Evolutionary conservation across 2,888 invertebrate genomes (phyloP), one percentile per base, ranked within the genome.

Genomic region (Epinotia bilunana): DNA sequence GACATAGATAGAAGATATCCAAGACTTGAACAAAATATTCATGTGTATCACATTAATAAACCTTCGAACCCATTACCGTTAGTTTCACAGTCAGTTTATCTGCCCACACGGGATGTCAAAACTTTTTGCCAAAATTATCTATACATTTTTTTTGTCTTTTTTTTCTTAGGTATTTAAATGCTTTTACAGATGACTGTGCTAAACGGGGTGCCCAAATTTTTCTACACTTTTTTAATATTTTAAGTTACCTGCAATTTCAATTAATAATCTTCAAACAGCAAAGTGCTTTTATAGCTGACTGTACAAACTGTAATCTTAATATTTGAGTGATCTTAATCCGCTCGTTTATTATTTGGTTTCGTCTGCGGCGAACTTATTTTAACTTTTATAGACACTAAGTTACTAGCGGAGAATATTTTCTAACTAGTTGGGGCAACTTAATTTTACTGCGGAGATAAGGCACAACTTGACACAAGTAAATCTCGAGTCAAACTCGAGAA

Each of bases 321-420:
- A 74, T 71, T 60, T 18, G 72, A 78, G 78, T 77, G 77, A 80
- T 81, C 79, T 80, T 80, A 77, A 82, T 80, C 79, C 81, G 78
- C 84, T 83, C 80, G 80, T 86, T 87, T 89, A 87, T 88, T 88
- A 89, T 89, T 89, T 86, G 87, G 83, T 84, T 83, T 82, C 77
- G 78, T 83, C 81, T 79, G 79, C 80, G 76, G 78, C 78, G 78
- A 76, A 78, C 77, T 82, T 81, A 82, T 83, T 86, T 83, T 81
- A 84, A 84, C 82, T 82, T 84, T 85, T 87, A 88, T 87, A 82
- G 84, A 84, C 81, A 83, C 82, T 74, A 76, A 74, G 81, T 83
- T 83, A 82, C 83, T 83, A 85, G 84, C 84, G 82, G 81, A 84
- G 49, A 86, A 84, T 84, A 84, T 86, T 83, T 86, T 84, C 69